These are phyloP conservation scores for Ianthella basta DNA, from an alignment of 37 sponge, comb jelly and placozoan species.

Conservation along the genomic window DNA sequence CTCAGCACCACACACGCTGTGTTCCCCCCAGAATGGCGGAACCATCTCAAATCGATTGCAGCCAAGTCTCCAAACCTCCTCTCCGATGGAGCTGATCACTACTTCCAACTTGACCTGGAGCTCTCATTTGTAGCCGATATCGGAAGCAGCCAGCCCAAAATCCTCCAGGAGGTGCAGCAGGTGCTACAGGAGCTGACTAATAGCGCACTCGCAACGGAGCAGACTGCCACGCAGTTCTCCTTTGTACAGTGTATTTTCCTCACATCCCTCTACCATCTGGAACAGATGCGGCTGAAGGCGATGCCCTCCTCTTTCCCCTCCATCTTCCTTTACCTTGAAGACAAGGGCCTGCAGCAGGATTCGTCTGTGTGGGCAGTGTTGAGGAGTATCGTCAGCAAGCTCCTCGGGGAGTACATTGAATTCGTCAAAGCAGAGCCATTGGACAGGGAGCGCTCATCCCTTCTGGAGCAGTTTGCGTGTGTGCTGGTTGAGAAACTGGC, in stretches of 20 bases:
- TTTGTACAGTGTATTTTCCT: conserved; percentile 85
- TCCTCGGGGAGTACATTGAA: neutral
- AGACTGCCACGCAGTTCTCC: conserved; percentile 55
- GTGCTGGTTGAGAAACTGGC: neutral
- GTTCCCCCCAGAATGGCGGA: conserved; percentile 73
- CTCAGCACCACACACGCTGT: conserved; percentile 64
- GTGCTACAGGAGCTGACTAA: conserved; percentile 59
- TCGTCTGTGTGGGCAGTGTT: neutral
- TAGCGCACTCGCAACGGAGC: conserved; percentile 59
- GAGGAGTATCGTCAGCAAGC: conserved; percentile 3
- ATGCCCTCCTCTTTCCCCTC: conserved; percentile 29
- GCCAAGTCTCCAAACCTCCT: conserved; percentile 78
- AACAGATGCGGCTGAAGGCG: conserved; percentile 57
- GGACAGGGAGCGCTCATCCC: neutral
- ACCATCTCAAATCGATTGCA: conserved; percentile 62
- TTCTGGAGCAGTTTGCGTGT: neutral
- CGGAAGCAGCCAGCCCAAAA: conserved; percentile 58
- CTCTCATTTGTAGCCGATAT: conserved; percentile 70
- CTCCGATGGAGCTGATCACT: conserved; percentile 76
- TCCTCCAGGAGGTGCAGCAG: conserved; percentile 70
- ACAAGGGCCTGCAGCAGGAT: conserved; percentile 81
- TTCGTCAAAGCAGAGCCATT: neutral
- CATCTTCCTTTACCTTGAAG: conserved; percentile 80
- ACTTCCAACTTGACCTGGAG: conserved; percentile 75
- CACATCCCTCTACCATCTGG: conserved; percentile 74